A percentile compares a stretch with the other conserved stretches of the same genome.
These are phyloP conservation scores for Sardina pilchardus DNA, from an alignment of 2,113 vertebrate species.

Conservation along the genomic window DNA sequence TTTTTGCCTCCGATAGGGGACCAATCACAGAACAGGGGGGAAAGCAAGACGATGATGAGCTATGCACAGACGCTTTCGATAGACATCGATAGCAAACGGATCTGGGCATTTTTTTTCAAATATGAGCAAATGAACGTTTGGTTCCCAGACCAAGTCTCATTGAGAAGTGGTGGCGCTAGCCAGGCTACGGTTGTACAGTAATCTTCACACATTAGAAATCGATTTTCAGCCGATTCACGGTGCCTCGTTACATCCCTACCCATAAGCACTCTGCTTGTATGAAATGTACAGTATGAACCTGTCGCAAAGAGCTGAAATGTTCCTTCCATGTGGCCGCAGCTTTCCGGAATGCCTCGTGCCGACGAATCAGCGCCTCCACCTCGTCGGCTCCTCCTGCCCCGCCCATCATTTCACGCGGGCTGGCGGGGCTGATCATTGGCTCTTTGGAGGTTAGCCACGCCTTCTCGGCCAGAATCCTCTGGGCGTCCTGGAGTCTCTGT, in stretches of 20 bases:
- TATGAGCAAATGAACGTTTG: no score
- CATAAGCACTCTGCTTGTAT: slow-evolving; percentile 45
- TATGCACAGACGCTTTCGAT: no score
- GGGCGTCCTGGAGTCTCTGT: slow-evolving; percentile 83
- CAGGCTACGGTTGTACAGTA: no score
- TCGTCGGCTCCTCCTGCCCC: slow-evolving; percentile 79
- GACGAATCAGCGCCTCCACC: slow-evolving; percentile 90
- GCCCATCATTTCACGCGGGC: slow-evolving; percentile 65
- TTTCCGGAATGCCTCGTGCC: slow-evolving; percentile 91
- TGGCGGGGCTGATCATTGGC: slow-evolving; percentile 67
- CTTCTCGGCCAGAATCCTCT: slow-evolving; percentile 81
- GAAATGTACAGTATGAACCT: slow-evolving; percentile 72
- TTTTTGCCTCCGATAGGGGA: no score
- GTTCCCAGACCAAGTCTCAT: no score
- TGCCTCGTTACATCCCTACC: neutral
- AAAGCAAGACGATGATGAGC: no score
- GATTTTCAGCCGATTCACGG: no score
- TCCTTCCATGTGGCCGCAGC: slow-evolving; percentile 88
- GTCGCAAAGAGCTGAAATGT: slow-evolving; percentile 84
- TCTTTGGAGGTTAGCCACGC: slow-evolving; percentile 88
- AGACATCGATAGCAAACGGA: no score
- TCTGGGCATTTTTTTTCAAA: no score
- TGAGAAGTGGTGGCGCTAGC: no score
- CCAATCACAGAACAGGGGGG: no score
- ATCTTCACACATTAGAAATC: no score